These are phyloP conservation scores for Strigamia transsilvanica DNA, from an alignment of 2,888 invertebrate species.

Conservation along the genomic window DNA sequence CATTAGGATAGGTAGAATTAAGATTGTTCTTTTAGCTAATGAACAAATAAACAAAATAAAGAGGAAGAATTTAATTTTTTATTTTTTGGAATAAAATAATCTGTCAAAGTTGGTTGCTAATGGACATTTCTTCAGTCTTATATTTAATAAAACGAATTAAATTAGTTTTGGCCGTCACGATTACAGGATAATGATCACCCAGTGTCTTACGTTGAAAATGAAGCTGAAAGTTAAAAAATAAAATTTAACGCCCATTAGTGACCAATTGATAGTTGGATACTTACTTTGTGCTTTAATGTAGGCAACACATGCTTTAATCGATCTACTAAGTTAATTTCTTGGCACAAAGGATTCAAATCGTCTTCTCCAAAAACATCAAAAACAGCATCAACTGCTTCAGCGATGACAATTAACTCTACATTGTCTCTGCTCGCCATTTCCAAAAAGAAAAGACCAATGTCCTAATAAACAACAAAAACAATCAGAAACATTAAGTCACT, in stretches of 20 bases:
- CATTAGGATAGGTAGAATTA: not conserved
- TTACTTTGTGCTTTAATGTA: slow-evolving; percentile 74
- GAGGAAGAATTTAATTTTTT: not conserved
- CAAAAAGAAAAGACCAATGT: slow-evolving; percentile 70
- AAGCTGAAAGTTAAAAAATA: slow-evolving; percentile 67
- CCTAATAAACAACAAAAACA: slow-evolving; percentile 58
- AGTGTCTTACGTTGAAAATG: slow-evolving; percentile 73
- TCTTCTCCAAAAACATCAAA: slow-evolving; percentile 82
- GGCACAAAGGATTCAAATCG: slow-evolving; percentile 73
- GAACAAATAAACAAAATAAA: too few species aligned
- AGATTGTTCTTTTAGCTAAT: too few species aligned
- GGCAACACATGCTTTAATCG: slow-evolving; percentile 71
- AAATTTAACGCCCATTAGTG: not conserved
- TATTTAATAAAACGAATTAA: slow-evolving; percentile 77
- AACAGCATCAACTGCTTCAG: slow-evolving; percentile 77
- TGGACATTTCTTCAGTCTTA: slow-evolving; percentile 64
- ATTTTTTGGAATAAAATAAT: not conserved
- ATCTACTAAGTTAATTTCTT: slow-evolving; percentile 72
- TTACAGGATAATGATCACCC: slow-evolving; percentile 75
- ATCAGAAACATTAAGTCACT: not conserved
- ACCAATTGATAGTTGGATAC: slow-evolving; percentile 35
- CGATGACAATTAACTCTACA: slow-evolving; percentile 74
- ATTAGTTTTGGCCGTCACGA: slow-evolving; percentile 75
- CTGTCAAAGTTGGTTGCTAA: not conserved
- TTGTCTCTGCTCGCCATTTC: slow-evolving; percentile 70